These are phyloP conservation scores for Mythimna loreyi DNA, from an alignment of 2,888 invertebrate genomes.

Conservation along the genomic window DNA sequence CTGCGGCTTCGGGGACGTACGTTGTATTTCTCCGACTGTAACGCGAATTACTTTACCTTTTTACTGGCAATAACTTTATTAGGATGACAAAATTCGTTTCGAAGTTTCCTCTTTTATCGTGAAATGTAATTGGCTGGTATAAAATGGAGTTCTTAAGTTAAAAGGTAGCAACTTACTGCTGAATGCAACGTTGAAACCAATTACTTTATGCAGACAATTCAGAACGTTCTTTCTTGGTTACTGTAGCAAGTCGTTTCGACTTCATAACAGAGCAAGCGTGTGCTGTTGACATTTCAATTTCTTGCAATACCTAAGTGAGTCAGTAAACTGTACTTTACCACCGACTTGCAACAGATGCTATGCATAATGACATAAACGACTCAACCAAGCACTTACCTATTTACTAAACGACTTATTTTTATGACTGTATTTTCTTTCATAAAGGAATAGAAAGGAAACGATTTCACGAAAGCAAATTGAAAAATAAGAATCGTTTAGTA, in stretches of 20 bases:
- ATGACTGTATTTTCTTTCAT: background rate
- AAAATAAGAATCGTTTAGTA: slow-evolving; percentile 30
- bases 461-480: slow-evolving; percentile 3
- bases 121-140: slow-evolving; percentile 46
- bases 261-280: slow-evolving; percentile 13
- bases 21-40: slow-evolving; percentile 47
- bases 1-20: slow-evolving; percentile 38
- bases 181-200: slow-evolving; percentile 25
- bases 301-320: background rate
- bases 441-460: background rate
- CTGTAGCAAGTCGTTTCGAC: slow-evolving; percentile 15
- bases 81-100: slow-evolving; percentile 50
- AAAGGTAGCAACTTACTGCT: slow-evolving; percentile 33
- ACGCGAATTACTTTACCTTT: slow-evolving; percentile 51
- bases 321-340: slow-evolving; percentile 8
- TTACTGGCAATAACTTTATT: slow-evolving; percentile 54
- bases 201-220: slow-evolving; percentile 45
- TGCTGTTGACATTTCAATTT: slow-evolving; percentile 31
- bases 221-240: slow-evolving; percentile 19
- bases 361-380: background rate
- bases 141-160: slow-evolving; percentile 28
- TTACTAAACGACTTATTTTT: slow-evolving; percentile 1
- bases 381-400: background rate
- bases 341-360: background rate
- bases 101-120: slow-evolving; percentile 38